Conservation (phyloP, 2,888 invertebrate species). For the Frankliniella fusca region DNA sequence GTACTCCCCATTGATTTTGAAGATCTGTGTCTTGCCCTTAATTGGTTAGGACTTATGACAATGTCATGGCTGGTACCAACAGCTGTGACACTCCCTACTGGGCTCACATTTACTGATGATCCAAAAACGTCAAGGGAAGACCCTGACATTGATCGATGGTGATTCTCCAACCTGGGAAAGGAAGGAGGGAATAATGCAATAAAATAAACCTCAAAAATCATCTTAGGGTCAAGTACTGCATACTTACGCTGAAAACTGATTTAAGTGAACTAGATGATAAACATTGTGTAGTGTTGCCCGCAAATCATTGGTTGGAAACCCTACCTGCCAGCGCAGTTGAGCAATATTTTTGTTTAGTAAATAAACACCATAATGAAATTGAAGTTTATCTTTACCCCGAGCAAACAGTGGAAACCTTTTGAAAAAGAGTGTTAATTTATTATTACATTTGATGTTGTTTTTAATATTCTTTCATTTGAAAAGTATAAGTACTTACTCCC, state of each 20-base stretch:
- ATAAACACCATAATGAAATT: conserved; percentile 86
- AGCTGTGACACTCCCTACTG: not conserved
- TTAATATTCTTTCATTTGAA: not conserved
- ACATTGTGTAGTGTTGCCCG: conserved; percentile 74
- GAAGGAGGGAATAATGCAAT: not conserved
- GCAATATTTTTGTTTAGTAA: conserved; percentile 91
- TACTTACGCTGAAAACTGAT: conserved; percentile 44
- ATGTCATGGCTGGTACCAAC: not conserved
- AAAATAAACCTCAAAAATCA: not conserved
- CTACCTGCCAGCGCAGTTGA: conserved; percentile 76
- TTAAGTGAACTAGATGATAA: conserved; percentile 54
- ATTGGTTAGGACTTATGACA: not conserved
- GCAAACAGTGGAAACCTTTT: conserved; percentile 79
- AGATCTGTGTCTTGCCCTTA: not conserved
- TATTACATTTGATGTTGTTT: conserved; percentile 26
- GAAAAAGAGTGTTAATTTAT: conserved; percentile 29
- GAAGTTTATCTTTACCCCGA: conserved; percentile 69
- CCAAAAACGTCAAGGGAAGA: not conserved
- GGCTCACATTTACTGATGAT: not conserved
- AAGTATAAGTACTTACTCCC: conserved; percentile 53
- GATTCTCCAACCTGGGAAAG: not conserved
- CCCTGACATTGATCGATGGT: not conserved
- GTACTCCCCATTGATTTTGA: not conserved
- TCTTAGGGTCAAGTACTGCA: not conserved
- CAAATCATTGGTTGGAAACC: conserved; percentile 67